These are phyloP conservation scores for Tetragonula carbonaria DNA, from an alignment of 2,888 invertebrate species.

Conservation along the genomic window DNA sequence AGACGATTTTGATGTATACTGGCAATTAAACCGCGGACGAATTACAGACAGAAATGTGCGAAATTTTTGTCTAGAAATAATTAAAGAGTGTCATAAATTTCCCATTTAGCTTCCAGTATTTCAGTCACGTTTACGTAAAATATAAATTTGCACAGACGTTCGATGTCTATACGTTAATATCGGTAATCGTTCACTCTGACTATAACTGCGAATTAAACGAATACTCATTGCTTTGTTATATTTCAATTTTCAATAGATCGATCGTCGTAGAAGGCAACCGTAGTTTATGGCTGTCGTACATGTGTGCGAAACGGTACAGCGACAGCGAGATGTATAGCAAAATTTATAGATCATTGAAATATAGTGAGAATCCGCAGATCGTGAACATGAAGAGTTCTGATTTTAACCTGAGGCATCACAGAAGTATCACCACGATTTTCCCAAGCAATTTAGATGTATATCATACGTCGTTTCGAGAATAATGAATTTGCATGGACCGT, in stretches of 20 bases:
- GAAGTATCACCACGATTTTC: slow-evolving; percentile 49
- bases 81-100: not conserved
- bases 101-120: not conserved
- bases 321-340: slow-evolving; percentile 58
- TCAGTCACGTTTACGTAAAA: not conserved
- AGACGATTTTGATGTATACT: not conserved
- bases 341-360: slow-evolving; percentile 9
- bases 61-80: not conserved
- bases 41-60: not conserved
- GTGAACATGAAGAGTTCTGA: not conserved
- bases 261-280: slow-evolving; percentile 17
- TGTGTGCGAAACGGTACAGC: slow-evolving; percentile 53
- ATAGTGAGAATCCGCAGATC: not conserved
- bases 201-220: not conserved
- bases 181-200: not conserved
- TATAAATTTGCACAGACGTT: not conserved
- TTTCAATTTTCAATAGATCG: slow-evolving; percentile 40
- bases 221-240: not conserved
- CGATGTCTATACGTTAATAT: not conserved
- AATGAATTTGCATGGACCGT: slow-evolving; percentile 43
- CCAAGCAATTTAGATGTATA: slow-evolving; percentile 26
- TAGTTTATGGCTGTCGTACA: slow-evolving; percentile 42
- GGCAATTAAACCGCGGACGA: not conserved
- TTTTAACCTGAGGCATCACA: slow-evolving; percentile 5
- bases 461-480: slow-evolving; percentile 23